These are phyloP conservation scores for Atractosteus spatula DNA, from an alignment of 2,113 vertebrate genomes.

Conservation along the genomic window DNA sequence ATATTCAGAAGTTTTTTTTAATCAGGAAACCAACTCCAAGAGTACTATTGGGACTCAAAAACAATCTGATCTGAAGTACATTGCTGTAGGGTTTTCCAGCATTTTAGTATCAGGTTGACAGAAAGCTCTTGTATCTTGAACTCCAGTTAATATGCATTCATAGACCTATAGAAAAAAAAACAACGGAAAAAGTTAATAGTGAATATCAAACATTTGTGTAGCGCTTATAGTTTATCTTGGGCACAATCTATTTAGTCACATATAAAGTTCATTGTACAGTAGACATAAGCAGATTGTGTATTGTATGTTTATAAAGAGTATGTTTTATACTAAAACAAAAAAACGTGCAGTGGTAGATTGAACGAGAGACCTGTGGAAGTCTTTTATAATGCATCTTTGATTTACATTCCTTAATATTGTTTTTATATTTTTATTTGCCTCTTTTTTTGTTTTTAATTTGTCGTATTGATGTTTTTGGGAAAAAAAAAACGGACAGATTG, in stretches of 20 bases:
- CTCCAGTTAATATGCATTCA: conserved; percentile 36
- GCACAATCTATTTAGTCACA: conserved; percentile 55
- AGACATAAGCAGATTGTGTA: conserved; percentile 73
- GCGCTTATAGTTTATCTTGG: conserved; percentile 62
- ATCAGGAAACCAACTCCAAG: no score
- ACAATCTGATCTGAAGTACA: no score
- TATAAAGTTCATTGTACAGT: conserved; percentile 72
- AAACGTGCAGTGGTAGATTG: conserved; percentile 66
- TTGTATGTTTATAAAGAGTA: conserved; percentile 82
- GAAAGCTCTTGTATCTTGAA: conserved; percentile 40
- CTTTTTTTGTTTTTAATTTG: conserved; percentile 45
- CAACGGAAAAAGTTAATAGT: conserved; percentile 26
- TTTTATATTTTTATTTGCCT: conserved; percentile 39
- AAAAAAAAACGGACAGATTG: conserved; percentile 33
- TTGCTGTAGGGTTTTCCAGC: conserved; percentile 9
- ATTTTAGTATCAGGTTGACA: conserved; percentile 15
- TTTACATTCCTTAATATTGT: conserved; percentile 56
- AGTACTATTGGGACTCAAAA: no score
- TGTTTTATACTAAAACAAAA: conserved; percentile 76
- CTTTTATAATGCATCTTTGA: conserved; percentile 58
- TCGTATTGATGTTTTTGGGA: conserved; percentile 47
- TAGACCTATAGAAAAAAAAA: conserved; percentile 69
- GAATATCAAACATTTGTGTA: conserved; percentile 58
- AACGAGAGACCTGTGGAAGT: conserved; percentile 67
- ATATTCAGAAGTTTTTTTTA: no score